Conservation (phyloP, 2,113 vertebrate species). For the Paralichthys olivaceus region DNA sequence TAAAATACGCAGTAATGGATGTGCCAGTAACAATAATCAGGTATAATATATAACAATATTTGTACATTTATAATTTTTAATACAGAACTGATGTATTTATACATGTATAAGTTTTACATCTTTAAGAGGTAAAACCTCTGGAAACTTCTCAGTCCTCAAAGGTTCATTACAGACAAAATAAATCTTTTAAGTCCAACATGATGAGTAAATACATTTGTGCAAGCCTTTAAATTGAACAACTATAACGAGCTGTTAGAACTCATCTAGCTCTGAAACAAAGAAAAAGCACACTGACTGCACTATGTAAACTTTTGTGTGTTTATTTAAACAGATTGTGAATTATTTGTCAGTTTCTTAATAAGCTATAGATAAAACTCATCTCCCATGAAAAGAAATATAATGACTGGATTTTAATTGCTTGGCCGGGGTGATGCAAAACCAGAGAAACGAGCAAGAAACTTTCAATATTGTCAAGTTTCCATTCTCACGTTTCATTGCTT, state of each 20-base stretch:
- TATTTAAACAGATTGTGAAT: slow-evolving; percentile 14
- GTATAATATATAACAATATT: not conserved
- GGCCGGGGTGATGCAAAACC: slow-evolving; percentile 7
- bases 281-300: not conserved
- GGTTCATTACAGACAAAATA: no score
- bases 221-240: no score
- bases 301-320: not conserved
- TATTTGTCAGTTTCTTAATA: slow-evolving; percentile 10
- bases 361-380: slow-evolving; percentile 26
- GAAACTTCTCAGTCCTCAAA: no score
- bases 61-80: no score
- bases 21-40: not conserved
- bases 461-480: not conserved
- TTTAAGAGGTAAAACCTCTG: no score
- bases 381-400: slow-evolving; percentile 1
- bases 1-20: no score
- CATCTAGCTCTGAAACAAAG: not conserved
- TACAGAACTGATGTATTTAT: no score
- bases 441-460: not conserved
- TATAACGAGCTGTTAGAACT: not conserved
- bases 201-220: not conserved
- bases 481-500: not conserved
- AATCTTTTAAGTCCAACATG: no score
- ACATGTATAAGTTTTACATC: no score
- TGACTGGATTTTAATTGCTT: slow-evolving; percentile 34